These are phyloP conservation scores for Acleris literana DNA, from an alignment of 2,888 invertebrate genomes.

Conservation along the genomic window DNA sequence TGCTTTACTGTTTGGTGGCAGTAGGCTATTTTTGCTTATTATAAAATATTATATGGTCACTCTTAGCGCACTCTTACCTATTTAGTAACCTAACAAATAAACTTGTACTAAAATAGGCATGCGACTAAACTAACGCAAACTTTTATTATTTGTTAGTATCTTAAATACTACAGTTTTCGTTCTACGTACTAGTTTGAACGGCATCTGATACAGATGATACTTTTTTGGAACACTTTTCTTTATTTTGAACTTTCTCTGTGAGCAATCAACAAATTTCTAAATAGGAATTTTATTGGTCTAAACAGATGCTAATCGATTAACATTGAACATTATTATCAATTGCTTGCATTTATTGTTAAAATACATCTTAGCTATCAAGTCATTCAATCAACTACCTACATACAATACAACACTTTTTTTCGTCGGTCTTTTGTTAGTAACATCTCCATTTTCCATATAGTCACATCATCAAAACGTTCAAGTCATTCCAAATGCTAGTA, in stretches of 20 bases:
- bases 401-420: constrained; percentile 19
- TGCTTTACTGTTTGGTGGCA: constrained; percentile 16
- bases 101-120: constrained; percentile 82
- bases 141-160: constrained; percentile 72
- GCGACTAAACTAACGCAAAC: constrained; percentile 69
- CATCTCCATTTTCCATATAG: constrained; percentile 14
- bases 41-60: constrained; percentile 45
- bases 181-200: constrained; percentile 70
- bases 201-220: constrained; percentile 81
- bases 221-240: constrained; percentile 62
- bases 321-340: constrained; percentile 4
- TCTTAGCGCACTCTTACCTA: constrained; percentile 68
- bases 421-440: constrained; percentile 20
- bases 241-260: constrained; percentile 71
- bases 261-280: constrained; percentile 60
- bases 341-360: constrained; percentile 38
- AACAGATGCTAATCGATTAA: constrained; percentile 38
- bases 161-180: constrained; percentile 59
- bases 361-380: constrained; percentile 43
- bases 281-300: constrained; percentile 41
- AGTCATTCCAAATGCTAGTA: constrained; percentile 53
- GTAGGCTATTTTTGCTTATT: constrained; percentile 17
- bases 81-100: constrained; percentile 71
- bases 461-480: constrained; percentile 22
- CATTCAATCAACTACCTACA: constrained; percentile 34